Evolutionary conservation across 2,113 vertebrate species (phyloP), one percentile per base, ranked within the genome.

Genomic region (Saguinus imperator): DNA sequence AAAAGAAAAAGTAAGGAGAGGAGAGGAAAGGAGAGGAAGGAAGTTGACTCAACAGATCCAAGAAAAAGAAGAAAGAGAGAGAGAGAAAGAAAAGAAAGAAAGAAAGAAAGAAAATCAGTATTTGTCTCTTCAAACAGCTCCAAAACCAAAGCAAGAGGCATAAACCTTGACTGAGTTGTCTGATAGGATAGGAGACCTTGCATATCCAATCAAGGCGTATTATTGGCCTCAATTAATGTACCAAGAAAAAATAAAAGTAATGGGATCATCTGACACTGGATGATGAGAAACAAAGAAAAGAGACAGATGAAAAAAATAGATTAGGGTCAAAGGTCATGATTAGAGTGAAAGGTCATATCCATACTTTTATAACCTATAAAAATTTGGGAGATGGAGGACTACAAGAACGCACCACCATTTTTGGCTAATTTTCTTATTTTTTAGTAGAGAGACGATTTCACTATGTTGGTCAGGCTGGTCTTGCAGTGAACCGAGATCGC

Each of bases 401-500:
- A n/a, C n/a, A n/a, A n/a, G n/a, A n/a, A n/a, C n/a, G n/a, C n/a
- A n/a, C n/a, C n/a, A n/a, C n/a, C n/a, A n/a, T n/a, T n/a, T n/a
- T n/a, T n/a, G n/a, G n/a, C n/a, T n/a, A n/a, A n/a, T n/a, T n/a
- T n/a, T n/a, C n/a, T n/a, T n/a, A n/a, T n/a, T n/a, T n/a, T n/a
- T n/a, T n/a, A n/a, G n/a, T n/a, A n/a, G n/a, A n/a, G n/a, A n/a
- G n/a, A n/a, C n/a, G n/a, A n/a, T n/a, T n/a, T n/a, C n/a, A n/a
- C n/a, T n/a, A n/a, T n/a, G n/a, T n/a, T n/a, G n/a, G n/a, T n/a
- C n/a, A n/a, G n/a, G n/a, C n/a, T n/a, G n/a, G n/a, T n/a, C n/a
- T 58, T 58, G 3, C 23, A 58, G 57, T 23, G 9, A 58, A 9
- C 23, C 0, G 0, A 5, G 23, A 25, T 58, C 3, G 23, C 1